Conservation (phyloP, 2,797 vertebrate species). For the Sebastes paucispinis region DNA sequence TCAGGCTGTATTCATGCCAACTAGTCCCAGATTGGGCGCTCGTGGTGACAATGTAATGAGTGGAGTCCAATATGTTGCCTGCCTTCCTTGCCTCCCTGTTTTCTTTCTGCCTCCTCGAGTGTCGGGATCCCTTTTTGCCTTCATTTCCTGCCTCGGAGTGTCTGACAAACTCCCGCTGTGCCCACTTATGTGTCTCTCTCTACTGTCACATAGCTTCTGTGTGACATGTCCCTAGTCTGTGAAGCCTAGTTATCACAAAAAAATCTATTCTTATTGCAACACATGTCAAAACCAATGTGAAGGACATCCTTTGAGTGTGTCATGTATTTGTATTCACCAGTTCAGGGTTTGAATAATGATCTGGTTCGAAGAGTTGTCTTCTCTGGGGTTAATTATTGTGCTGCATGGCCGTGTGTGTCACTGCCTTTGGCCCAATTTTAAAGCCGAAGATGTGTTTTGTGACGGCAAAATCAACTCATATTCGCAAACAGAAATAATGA, state of each 20-base stretch:
- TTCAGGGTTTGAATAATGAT: slow-evolving; percentile 29
- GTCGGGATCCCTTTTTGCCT: slow-evolving; percentile 21
- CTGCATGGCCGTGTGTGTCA: not conserved
- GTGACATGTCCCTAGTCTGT: slow-evolving; percentile 30
- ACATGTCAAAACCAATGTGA: slow-evolving; percentile 17
- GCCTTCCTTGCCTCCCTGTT: slow-evolving; percentile 41
- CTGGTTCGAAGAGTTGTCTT: not conserved
- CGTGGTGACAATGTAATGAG: slow-evolving; percentile 73
- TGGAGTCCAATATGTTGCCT: slow-evolving; percentile 71
- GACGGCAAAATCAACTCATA: not conserved
- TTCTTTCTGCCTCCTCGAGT: slow-evolving; percentile 50
- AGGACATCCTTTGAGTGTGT: not conserved
- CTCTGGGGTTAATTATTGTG: slow-evolving; percentile 26
- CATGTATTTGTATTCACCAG: slow-evolving; percentile 12
- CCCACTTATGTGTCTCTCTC: slow-evolving; percentile 64
- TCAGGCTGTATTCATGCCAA: slow-evolving; percentile 63
- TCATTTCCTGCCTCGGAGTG: slow-evolving; percentile 39
- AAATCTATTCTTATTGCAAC: slow-evolving; percentile 25
- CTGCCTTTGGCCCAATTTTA: not conserved
- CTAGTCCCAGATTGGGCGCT: slow-evolving; percentile 63
- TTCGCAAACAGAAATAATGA: not conserved
- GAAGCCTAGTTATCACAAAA: slow-evolving; percentile 36
- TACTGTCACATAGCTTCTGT: slow-evolving; percentile 44
- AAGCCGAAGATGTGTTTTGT: slow-evolving; percentile 7
- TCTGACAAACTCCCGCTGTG: slow-evolving; percentile 62